Percentiles rank a stretch among this genome's conserved stretches.
These are phyloP conservation scores for Melipona bicolor DNA, from an alignment of 2,888 invertebrate genomes.

Conservation along the genomic window DNA sequence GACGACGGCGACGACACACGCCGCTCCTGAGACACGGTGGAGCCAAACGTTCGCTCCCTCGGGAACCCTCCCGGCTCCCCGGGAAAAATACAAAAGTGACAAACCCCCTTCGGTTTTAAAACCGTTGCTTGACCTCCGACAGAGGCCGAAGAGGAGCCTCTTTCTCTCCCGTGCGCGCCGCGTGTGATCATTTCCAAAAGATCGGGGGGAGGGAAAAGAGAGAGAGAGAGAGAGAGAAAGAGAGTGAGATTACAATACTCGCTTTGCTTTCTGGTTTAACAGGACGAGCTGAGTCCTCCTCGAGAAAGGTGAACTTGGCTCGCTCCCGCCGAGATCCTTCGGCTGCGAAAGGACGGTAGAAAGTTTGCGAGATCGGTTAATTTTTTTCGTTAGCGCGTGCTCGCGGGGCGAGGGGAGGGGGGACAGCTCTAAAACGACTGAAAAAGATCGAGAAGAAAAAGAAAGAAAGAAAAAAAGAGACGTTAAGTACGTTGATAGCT, in stretches of 20 bases:
- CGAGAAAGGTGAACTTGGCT: constrained; percentile 12
- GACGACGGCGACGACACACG: constrained; percentile 58
- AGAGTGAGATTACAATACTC: constrained; percentile 22
- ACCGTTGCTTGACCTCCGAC: constrained; percentile 70
- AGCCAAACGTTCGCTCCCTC: constrained; percentile 75
- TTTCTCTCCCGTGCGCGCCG: not conserved
- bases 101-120: constrained; percentile 61
- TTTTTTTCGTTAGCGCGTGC: constrained; percentile 6
- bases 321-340: constrained; percentile 4
- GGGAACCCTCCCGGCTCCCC: constrained; percentile 72
- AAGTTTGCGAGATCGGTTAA: constrained; percentile 43
- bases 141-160: not conserved
- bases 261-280: constrained; percentile 55
- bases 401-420: not conserved
- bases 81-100: constrained; percentile 78
- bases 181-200: constrained; percentile 47
- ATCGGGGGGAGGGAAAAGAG: not conserved
- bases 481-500: not conserved
- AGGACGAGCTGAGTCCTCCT: constrained; percentile 34
- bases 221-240: not conserved
- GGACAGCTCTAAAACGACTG: not conserved
- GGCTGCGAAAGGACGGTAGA: constrained; percentile 22
- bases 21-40: constrained; percentile 75
- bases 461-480: no score
- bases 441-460: not conserved